Evolutionary conservation across 1,140 invertebrate species (phyloP).

Genomic region (Coptotermes formosanus): DNA sequence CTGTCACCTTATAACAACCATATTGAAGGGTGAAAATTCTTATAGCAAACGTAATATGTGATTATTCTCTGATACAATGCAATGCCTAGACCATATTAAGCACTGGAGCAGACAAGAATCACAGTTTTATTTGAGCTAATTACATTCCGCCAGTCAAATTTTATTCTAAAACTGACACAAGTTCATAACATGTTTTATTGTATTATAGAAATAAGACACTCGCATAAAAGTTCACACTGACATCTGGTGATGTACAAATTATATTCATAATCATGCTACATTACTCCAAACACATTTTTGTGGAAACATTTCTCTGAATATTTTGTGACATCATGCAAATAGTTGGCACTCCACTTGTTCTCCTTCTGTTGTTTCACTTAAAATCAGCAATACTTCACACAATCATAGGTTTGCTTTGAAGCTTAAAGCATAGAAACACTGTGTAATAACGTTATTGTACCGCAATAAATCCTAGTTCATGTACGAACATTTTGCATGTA

Average conservation of each 20-base stretch:
- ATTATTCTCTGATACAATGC: no score
- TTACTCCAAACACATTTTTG: neutral
- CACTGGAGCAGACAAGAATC: neutral
- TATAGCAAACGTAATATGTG: no score
- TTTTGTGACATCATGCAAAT: no score
- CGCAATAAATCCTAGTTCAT: neutral
- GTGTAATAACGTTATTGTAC: neutral
- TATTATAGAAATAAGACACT: neutral
- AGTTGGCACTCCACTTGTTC: no score
- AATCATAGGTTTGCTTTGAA: no score
- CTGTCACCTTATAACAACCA: neutral
- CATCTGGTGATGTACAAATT: neutral
- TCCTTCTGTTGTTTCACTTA: no score
- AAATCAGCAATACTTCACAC: no score
- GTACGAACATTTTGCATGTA: neutral
- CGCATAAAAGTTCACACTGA: neutral
- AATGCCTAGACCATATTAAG: no score
- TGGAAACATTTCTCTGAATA: neutral
- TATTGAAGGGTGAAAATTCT: neutral
- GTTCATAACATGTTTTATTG: neutral
- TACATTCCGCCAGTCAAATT: neutral
- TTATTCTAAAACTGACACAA: neutral
- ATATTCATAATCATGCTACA: neutral
- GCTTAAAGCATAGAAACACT: no score
- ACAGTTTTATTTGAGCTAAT: neutral